Conservation (phyloP, 1,140 invertebrate species). For the Apis mellifera region DNA sequence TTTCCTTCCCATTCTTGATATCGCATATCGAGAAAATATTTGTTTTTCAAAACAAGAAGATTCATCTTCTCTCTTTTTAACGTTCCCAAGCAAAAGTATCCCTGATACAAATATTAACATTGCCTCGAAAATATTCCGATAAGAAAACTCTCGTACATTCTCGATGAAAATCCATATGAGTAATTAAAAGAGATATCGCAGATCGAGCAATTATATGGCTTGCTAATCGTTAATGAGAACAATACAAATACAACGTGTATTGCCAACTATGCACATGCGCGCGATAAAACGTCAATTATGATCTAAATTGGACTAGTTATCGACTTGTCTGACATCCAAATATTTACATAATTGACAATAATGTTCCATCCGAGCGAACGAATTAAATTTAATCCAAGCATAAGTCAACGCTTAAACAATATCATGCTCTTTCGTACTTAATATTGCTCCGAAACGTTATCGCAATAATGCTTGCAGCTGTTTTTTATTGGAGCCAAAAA, state of each 20-base stretch:
- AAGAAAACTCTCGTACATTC: conserved; percentile 10
- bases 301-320: conserved; percentile 27
- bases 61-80: neutral
- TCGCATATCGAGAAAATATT: neutral
- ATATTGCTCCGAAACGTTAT: neutral
- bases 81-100: neutral
- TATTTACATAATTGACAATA: neutral
- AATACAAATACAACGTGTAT: neutral
- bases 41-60: neutral
- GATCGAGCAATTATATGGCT: conserved; percentile 10
- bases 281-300: conserved; percentile 11
- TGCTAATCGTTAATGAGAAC: conserved; percentile 11
- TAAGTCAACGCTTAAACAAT: neutral
- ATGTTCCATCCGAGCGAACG: neutral
- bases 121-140: conserved; percentile 15
- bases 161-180: neutral
- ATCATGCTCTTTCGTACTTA: neutral
- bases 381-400: neutral
- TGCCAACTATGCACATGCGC: neutral
- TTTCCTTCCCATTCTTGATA: neutral
- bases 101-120: conserved; percentile 15
- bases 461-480: neutral
- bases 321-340: neutral
- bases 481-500: neutral
- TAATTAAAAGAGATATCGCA: neutral